phyloP scores from a whole-genome alignment of 2,888 invertebrate species.

The Theretra japonica region DNA sequence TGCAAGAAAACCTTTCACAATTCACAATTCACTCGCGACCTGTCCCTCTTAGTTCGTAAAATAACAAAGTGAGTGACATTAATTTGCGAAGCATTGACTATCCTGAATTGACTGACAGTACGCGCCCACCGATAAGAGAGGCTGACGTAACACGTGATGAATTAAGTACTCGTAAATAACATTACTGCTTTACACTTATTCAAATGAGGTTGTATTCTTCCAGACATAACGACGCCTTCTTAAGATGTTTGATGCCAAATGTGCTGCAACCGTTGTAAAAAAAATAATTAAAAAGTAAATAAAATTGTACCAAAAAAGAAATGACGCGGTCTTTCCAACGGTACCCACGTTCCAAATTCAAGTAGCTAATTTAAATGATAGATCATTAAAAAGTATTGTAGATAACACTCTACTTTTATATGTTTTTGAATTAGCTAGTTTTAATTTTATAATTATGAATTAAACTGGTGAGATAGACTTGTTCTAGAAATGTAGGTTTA shows the following conservation, averaged over 20 bases:
- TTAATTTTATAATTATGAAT: neutral
- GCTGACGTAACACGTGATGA: constrained; percentile 51
- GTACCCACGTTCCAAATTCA: neutral
- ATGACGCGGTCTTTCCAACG: too few species aligned
- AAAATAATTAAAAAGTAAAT: neutral
- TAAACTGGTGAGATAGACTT: neutral
- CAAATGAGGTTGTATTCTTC: neutral
- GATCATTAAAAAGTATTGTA: neutral
- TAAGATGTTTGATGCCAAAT: too few species aligned
- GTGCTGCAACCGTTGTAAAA: neutral
- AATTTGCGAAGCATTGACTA: constrained; percentile 23
- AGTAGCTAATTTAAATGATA: neutral
- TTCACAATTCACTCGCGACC: neutral
- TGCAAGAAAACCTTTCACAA: constrained; percentile 33
- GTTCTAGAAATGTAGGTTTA: constrained; percentile 2
- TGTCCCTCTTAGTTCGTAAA: constrained; percentile 24
- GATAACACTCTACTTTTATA: neutral
- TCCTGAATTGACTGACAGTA: constrained; percentile 54
- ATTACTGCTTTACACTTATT: neutral
- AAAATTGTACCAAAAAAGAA: too few species aligned
- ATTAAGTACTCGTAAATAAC: constrained; percentile 1
- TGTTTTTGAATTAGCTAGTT: neutral
- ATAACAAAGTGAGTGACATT: constrained; percentile 27
- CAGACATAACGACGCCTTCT: constrained; percentile 2
- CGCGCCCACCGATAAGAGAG: constrained; percentile 60